Base-by-base conservation (phyloP, 1,140 invertebrate genomes). In the Drosophila sp. region DNA sequence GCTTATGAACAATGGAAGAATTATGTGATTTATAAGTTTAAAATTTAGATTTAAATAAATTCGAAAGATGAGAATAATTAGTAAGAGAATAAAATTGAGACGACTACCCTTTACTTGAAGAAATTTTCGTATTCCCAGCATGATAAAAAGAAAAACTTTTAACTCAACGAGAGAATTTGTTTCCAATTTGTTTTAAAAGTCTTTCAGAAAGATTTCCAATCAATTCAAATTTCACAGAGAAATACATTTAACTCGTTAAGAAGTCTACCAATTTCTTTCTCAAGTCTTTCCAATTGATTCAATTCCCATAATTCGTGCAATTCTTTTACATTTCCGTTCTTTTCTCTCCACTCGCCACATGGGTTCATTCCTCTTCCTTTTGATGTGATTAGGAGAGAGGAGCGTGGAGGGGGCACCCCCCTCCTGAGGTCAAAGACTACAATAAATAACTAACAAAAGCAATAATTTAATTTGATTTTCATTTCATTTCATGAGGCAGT, bases 401-500 rank as follows among this genome's bases (percentile, higher is more conserved):
- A 47, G 44, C 0, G 41, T 17, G 17, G n/a, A 25, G 44, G 8
- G 3, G 3, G 10, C 11, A 25, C 65, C 54, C 60, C 41, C 8
- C 10, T 27, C 23, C 25, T 25, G 41, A 11, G 8, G n/a, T 38
- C 5, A 2, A 4, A 32, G 25, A 38, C 25, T 54, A 29, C 61
- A 50, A 17, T 17, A 27, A 41, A 17, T 25, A 60, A 38, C 68
- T 60, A 69, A 83, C 61, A 85, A 79, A 68, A 30, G 68, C 75
- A 30, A 44, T 87, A 87, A 86, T 86, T 87, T 72, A 72, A 82
- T 86, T 87, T 74, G 63, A 76, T 75, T 86, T 82, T 69, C 66
- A 82, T 86, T 82, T 69, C 66, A 82, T 86, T 82, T 66, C 44
- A 50, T 27, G 44, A 50, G 47, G 23, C 76, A 64, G 71, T 73